Evolutionary conservation across 1,140 invertebrate species (phyloP).

Genomic region (Lepeophtheirus salmonis): DNA sequence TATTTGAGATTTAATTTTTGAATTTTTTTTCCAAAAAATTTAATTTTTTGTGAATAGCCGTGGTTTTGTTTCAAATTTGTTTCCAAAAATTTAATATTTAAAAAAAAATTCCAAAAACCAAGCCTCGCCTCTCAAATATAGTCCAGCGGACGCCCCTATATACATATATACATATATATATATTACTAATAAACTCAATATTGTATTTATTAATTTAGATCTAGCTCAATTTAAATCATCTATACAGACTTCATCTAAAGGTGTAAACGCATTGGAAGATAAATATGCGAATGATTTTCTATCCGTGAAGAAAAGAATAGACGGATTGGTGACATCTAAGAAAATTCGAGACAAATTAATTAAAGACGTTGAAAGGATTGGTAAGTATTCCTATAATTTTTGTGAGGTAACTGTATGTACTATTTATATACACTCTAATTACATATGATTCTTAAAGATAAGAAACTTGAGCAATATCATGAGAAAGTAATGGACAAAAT

Average conservation of each 20-base stretch:
- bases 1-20: too few relatives aligned
- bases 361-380: background rate
- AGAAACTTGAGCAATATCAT: background rate
- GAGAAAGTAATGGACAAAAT: background rate
- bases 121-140: too few relatives aligned
- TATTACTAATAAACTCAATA: too few relatives aligned
- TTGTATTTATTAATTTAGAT: background rate
- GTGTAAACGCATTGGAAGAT: background rate
- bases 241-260: background rate
- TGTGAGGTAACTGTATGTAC: too few relatives aligned
- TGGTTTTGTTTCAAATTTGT: too few relatives aligned
- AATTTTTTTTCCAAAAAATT: too few relatives aligned
- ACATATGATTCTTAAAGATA: background rate
- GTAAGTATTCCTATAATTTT: too few relatives aligned
- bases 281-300: background rate
- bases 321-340: background rate
- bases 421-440: background rate
- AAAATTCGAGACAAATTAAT: background rate
- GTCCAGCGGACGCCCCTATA: too few relatives aligned
- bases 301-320: background rate
- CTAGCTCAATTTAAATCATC: background rate
- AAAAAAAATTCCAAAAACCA: too few relatives aligned
- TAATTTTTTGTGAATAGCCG: too few relatives aligned
- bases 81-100: too few relatives aligned
- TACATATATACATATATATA: too few relatives aligned